A percentile compares a stretch with the other conserved stretches of the same genome.
Conservation (phyloP, 2,797 vertebrate genomes). For the Furcifer pardalis region DNA sequence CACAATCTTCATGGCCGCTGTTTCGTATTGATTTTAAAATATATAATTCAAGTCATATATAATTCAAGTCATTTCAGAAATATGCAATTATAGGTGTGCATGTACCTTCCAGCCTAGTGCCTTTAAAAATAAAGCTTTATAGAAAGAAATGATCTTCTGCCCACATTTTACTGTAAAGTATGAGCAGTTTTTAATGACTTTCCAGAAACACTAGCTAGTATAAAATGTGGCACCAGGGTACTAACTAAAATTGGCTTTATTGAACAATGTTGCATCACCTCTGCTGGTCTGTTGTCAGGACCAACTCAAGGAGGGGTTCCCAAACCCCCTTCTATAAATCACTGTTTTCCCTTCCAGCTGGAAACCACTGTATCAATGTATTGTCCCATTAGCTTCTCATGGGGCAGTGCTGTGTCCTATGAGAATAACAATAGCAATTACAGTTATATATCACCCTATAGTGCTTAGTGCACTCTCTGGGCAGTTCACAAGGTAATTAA, state of each 20-base stretch:
- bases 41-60: constrained; percentile 1
- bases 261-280: neutral
- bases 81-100: neutral
- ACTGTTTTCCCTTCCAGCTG: neutral
- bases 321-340: neutral
- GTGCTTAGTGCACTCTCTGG: too few species aligned
- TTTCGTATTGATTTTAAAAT: constrained; percentile 12
- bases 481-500: too few species aligned
- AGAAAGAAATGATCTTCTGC: neutral
- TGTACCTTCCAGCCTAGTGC: neutral
- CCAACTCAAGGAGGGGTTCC: neutral
- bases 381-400: too few species aligned
- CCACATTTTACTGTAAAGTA: neutral
- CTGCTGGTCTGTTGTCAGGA: too few species aligned
- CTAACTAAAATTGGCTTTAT: neutral
- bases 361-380: too few species aligned
- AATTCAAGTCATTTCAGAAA: constrained; percentile 19
- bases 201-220: neutral
- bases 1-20: neutral
- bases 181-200: neutral
- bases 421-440: too few species aligned
- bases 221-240: neutral
- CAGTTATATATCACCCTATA: too few species aligned
- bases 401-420: too few species aligned
- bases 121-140: neutral